Conservation (phyloP, 2,797 vertebrate genomes). For the Acomys russatus region DNA sequence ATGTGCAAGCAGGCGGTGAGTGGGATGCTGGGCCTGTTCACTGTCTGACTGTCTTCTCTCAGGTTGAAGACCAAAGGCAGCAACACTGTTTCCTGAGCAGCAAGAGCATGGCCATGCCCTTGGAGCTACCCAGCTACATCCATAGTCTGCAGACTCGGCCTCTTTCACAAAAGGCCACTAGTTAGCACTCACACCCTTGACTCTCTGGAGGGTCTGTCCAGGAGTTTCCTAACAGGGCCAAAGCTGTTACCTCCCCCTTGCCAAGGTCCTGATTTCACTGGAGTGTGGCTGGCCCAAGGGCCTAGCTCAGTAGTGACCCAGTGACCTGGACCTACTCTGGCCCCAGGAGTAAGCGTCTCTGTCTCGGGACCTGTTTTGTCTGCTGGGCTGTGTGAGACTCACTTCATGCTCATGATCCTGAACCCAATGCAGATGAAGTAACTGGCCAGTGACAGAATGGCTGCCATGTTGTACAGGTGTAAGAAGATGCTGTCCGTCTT, state of each 20-base stretch:
- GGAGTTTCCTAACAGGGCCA: not conserved
- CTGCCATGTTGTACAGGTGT: not conserved
- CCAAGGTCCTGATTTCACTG: not conserved
- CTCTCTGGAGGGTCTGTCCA: not conserved
- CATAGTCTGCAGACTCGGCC: not conserved
- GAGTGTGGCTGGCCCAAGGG: not conserved
- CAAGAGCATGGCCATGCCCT: not conserved
- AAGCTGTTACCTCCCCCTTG: not conserved
- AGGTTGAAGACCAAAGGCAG: not conserved
- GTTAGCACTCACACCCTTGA: not conserved
- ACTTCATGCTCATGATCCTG: not conserved
- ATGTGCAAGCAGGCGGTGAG: not conserved
- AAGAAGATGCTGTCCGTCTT: not conserved
- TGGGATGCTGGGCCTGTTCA: not conserved
- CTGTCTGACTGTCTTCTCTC: not conserved
- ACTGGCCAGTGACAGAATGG: not conserved
- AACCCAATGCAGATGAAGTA: not conserved
- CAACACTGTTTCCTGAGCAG: no score
- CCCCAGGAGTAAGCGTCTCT: not conserved
- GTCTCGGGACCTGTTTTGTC: not conserved
- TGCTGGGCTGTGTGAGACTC: not conserved
- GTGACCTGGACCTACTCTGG: not conserved
- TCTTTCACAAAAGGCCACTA: not conserved
- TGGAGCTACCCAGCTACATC: not conserved
- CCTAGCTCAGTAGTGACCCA: not conserved